phyloP scores from a whole-genome alignment of 1,140 invertebrate species.

The Heterodera schachtii region DNA sequence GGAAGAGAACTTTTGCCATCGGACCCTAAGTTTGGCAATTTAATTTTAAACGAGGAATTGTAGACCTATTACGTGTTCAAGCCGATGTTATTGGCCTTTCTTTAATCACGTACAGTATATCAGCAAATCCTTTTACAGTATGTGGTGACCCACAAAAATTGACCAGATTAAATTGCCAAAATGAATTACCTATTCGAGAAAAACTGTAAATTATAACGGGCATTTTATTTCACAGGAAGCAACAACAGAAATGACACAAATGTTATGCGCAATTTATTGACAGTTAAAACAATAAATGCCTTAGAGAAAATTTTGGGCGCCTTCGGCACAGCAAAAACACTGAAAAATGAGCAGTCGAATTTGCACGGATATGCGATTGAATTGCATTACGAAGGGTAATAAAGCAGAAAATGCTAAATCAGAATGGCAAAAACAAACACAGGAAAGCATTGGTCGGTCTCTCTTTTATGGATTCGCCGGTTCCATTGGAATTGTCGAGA shows the following conservation, averaged over 20 bases:
- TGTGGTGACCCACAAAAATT: no score
- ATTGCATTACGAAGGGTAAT: slow-evolving; percentile 36
- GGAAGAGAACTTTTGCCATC: no score
- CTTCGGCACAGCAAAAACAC: slow-evolving; percentile 38
- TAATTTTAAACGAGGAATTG: no score
- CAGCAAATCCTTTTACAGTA: no score
- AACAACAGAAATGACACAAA: background rate
- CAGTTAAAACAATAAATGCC: background rate
- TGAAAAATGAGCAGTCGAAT: slow-evolving; percentile 39
- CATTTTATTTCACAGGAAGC: background rate
- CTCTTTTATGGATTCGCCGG: slow-evolving; percentile 3
- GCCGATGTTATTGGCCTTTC: no score
- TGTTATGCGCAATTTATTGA: background rate
- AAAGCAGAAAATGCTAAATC: background rate
- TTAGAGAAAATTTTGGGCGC: slow-evolving; percentile 10
- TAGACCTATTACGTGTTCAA: no score
- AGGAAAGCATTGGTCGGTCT: slow-evolving; percentile 25
- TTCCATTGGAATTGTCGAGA: slow-evolving; percentile 36
- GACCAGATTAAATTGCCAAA: no score
- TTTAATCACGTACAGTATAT: no score
- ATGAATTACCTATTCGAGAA: no score
- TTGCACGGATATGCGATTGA: slow-evolving; percentile 34
- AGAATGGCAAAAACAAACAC: background rate
- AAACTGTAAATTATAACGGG: no score
- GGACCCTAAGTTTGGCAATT: no score